Percentiles rank a stretch among this genome's conserved stretches.
These are phyloP conservation scores for Ophiodon elongatus DNA, from an alignment of 2,113 vertebrate genomes.

Conservation along the genomic window DNA sequence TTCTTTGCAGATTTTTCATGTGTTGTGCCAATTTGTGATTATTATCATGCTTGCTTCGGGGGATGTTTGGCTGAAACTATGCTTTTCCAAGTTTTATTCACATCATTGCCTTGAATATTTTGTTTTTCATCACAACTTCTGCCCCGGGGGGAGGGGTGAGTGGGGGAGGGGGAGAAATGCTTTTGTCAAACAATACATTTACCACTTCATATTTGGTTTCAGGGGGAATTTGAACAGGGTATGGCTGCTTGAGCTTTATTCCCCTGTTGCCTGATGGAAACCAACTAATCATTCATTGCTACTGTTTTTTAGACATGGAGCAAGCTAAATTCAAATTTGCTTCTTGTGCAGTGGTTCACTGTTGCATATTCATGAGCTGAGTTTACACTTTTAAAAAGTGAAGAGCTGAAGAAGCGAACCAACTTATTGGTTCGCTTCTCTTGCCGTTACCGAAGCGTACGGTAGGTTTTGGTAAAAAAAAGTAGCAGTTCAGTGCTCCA, in stretches of 20 bases:
- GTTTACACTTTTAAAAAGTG: not conserved
- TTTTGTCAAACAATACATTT: conserved; percentile 65
- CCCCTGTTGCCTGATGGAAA: conserved; percentile 81
- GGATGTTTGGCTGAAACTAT: conserved; percentile 67
- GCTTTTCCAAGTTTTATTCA: conserved; percentile 65
- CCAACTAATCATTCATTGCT: conserved; percentile 76
- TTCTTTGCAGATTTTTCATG: conserved; percentile 74
- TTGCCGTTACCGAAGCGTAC: conserved; percentile 1
- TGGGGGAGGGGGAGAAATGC: conserved; percentile 13
- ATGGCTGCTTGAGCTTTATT: conserved; percentile 74
- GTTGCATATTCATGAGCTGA: conserved; percentile 10
- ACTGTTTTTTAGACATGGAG: conserved; percentile 72
- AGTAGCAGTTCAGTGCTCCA: conserved; percentile 61
- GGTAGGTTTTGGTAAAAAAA: conserved; percentile 36
- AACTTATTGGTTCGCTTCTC: not conserved
- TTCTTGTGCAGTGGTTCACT: not conserved
- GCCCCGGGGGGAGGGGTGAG: conserved; percentile 14
- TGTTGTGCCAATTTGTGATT: conserved; percentile 65
- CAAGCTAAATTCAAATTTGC: conserved; percentile 47
- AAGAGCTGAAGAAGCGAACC: not conserved
- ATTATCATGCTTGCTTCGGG: conserved; percentile 66
- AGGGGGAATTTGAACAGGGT: conserved; percentile 73
- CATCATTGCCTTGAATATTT: conserved; percentile 66
- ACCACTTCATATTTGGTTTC: conserved; percentile 79
- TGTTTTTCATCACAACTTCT: conserved; percentile 69